A percentile compares a stretch with the other conserved stretches of the same genome.
phyloP scores from a whole-genome alignment of 2,113 vertebrate genomes.

The Tapirus terrestris region DNA sequence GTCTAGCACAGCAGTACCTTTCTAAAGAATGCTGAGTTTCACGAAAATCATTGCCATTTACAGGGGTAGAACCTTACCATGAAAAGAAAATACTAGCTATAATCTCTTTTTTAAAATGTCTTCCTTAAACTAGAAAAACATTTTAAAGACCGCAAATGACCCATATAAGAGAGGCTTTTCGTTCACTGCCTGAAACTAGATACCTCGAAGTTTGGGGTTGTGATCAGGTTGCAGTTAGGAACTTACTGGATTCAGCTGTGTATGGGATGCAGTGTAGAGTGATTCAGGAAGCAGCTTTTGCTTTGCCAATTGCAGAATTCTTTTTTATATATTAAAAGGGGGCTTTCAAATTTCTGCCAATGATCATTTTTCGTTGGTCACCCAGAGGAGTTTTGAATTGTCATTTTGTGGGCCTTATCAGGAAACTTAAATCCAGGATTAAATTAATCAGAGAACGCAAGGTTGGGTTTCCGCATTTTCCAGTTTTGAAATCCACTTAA shows the following conservation, averaged over 20 bases:
- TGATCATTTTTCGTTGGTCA: constrained; percentile 57
- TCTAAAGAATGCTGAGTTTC: constrained; percentile 18
- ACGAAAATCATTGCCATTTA: background rate
- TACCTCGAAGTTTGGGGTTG: background rate
- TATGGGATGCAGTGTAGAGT: background rate
- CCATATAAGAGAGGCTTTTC: constrained; percentile 34
- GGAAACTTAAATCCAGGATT: constrained; percentile 41
- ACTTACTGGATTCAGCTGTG: background rate
- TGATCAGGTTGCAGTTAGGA: constrained; percentile 32
- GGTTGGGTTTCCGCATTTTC: constrained; percentile 54
- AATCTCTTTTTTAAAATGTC: background rate
- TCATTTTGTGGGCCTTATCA: constrained; percentile 41
- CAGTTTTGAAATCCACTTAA: constrained; percentile 47
- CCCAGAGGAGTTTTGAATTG: constrained; percentile 28
- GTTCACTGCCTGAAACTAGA: constrained; percentile 33
- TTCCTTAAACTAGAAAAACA: constrained; percentile 44
- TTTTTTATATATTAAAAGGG: constrained; percentile 37
- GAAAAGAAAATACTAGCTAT: constrained; percentile 9
- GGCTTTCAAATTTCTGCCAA: constrained; percentile 42
- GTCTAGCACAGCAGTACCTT: background rate
- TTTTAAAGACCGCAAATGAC: constrained; percentile 5
- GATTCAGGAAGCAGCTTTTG: constrained; percentile 23
- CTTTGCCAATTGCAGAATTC: background rate
- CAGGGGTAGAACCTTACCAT: background rate
- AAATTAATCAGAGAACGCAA: constrained; percentile 54